Evolutionary conservation across 2,113 vertebrate genomes (phyloP).

Genomic region (Rhombomys opimus): DNA sequence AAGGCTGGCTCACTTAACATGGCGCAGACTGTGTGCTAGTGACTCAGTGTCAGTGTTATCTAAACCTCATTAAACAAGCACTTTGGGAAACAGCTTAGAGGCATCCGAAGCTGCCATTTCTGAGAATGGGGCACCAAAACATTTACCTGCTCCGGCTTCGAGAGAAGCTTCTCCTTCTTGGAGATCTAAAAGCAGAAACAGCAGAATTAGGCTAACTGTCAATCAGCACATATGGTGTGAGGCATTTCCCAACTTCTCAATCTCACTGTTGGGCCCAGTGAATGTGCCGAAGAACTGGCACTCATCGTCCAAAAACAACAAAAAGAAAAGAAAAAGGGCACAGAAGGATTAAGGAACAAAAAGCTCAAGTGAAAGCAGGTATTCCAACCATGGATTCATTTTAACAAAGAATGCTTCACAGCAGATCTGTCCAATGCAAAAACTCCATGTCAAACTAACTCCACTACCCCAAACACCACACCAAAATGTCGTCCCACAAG

Average conservation of each 20-base stretch:
- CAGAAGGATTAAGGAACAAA: slow-evolving; percentile 89
- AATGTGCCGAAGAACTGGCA: slow-evolving; percentile 90
- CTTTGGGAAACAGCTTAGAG: not conserved
- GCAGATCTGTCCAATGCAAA: slow-evolving; percentile 90
- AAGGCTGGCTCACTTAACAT: not conserved
- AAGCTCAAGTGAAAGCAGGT: slow-evolving; percentile 89
- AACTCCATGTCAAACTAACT: slow-evolving; percentile 88
- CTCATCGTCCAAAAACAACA: slow-evolving; percentile 88
- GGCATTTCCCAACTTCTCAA: slow-evolving; percentile 91
- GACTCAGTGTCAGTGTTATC: no score
- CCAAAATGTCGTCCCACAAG: slow-evolving; percentile 88
- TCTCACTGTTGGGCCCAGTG: slow-evolving; percentile 91
- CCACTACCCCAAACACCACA: slow-evolving; percentile 90
- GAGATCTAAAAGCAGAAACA: slow-evolving; percentile 94
- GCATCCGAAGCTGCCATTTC: not conserved
- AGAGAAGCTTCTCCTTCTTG: slow-evolving; percentile 98
- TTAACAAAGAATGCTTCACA: slow-evolving; percentile 88
- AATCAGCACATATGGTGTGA: slow-evolving; percentile 81
- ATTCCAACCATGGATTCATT: slow-evolving; percentile 88
- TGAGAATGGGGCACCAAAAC: not conserved
- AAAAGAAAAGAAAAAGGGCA: slow-evolving; percentile 78
- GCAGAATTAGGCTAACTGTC: slow-evolving; percentile 84
- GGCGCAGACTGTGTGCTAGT: not conserved
- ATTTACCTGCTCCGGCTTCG: slow-evolving; percentile 97
- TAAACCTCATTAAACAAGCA: not conserved